Base-by-base conservation (phyloP, 2,113 vertebrate species). In the Elephas maximus region DNA sequence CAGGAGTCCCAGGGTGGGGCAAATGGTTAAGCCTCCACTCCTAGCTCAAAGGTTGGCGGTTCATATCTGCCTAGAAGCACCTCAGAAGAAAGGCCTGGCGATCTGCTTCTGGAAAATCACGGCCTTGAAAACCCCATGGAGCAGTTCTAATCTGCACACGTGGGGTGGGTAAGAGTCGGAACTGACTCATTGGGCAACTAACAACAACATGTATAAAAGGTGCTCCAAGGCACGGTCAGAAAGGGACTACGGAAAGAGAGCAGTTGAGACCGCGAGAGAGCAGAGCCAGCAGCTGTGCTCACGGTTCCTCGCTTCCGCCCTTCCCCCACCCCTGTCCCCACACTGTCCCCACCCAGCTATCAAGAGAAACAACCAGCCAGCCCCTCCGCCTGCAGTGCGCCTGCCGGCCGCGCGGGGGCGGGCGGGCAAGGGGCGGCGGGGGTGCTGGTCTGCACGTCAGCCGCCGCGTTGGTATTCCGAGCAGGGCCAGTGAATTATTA, bases 251-350 rank as follows among this genome's bases (percentile, higher is more conserved):
- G 11, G 44, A 17, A 2, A 37, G 23, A 8, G 23, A 24, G 44
- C 53, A 9, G 14, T 14, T 45, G n/a, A 57, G 7, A 4, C 30
- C 7, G 0, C 6, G 45, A 28, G 37, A 18, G 23, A 28, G 11
- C 12, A 45, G 24, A 18, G 10, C 1, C 0, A 45, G 24, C 7
- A 4, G 69, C 28, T 0, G 24, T 3, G 6, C 30, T 45, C 12
- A 28, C n/a, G 0, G 11, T 1, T 12, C 8, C 26, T n/a, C 0
- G 9, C 17, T 57, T n/a, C 12, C 30, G 11, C 10, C 2, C 1
- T 8, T 21, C 4, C n/a, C 0, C 0, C 12, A 4, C 26, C 41
- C 17, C 4, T 0, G 14, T 4, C 0, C 24, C 20, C 17, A 60
- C 30, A 23, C 26, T 7, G 15, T 4, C 0, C 18, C 14, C 17